Percentiles rank a stretch among this genome's conserved stretches.
Conservation (phyloP, 2,113 vertebrate genomes). For the Damaliscus lunatus region DNA sequence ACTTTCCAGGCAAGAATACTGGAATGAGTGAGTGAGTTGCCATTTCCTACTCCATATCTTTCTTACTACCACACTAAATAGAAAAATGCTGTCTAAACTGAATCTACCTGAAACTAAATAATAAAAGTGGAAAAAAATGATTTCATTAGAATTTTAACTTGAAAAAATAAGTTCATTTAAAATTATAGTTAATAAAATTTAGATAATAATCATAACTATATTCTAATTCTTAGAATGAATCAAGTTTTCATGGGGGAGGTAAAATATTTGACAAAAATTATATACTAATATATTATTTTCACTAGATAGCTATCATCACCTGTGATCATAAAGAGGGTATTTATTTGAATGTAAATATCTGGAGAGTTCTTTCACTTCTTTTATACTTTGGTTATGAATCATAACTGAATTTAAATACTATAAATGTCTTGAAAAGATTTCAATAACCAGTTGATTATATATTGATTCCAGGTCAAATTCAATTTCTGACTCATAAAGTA, state of each 20-base stretch:
- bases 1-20: neutral
- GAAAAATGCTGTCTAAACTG: neutral
- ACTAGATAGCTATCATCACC: neutral
- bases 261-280: neutral
- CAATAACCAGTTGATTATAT: neutral
- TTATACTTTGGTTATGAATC: neutral
- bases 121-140: neutral
- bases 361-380: neutral
- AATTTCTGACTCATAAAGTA: neutral
- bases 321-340: neutral
- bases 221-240: neutral
- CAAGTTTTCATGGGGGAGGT: neutral
- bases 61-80: neutral
- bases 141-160: constrained; percentile 9
- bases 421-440: neutral
- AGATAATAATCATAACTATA: neutral
- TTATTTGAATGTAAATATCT: neutral
- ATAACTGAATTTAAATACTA: neutral
- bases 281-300: neutral
- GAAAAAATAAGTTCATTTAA: constrained; percentile 30
- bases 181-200: neutral
- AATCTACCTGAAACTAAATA: constrained; percentile 4
- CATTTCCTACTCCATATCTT: neutral
- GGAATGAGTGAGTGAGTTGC: neutral
- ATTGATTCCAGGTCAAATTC: neutral